phyloP scores from a whole-genome alignment of 1,140 invertebrate genomes.

The Cryptotermes secundus region DNA sequence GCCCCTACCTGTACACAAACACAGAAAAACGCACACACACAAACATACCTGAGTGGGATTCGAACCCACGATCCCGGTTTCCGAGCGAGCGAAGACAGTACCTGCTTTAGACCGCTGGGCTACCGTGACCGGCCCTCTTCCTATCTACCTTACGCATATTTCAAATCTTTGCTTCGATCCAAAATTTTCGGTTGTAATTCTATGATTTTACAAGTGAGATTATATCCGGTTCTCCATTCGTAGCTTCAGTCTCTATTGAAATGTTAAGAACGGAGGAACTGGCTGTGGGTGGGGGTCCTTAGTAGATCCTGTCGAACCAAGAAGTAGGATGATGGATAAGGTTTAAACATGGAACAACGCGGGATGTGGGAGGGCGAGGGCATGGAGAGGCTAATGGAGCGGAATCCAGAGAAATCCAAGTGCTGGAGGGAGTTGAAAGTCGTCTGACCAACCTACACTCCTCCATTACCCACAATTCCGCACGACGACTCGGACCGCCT shows the following conservation, averaged over 20 bases:
- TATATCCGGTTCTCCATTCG: not conserved
- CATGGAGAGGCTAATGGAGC: not conserved
- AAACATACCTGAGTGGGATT: too few relatives aligned
- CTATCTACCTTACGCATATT: too few relatives aligned
- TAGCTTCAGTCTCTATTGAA: not conserved
- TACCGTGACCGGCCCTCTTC: too few relatives aligned
- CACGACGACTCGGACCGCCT: not conserved
- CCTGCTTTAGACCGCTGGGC: too few relatives aligned
- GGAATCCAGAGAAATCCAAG: conserved; percentile 1
- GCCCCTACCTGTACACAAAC: too few relatives aligned
- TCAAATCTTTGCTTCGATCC: too few relatives aligned
- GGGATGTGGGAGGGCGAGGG: too few relatives aligned
- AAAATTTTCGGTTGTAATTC: not conserved
- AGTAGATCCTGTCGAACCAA: not conserved
- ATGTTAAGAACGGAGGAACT: not conserved
- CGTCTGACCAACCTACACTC: not conserved
- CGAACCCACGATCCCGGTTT: too few relatives aligned
- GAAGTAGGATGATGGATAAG: not conserved
- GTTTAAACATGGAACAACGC: not conserved
- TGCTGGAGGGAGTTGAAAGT: not conserved
- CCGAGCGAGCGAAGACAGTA: too few relatives aligned
- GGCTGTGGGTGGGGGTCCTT: too few relatives aligned
- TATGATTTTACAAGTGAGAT: not conserved
- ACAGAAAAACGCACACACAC: too few relatives aligned
- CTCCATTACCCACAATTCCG: conserved; percentile 3